These are phyloP conservation scores for Latrodectus hesperus DNA, from an alignment of 2,888 invertebrate genomes.

Conservation along the genomic window DNA sequence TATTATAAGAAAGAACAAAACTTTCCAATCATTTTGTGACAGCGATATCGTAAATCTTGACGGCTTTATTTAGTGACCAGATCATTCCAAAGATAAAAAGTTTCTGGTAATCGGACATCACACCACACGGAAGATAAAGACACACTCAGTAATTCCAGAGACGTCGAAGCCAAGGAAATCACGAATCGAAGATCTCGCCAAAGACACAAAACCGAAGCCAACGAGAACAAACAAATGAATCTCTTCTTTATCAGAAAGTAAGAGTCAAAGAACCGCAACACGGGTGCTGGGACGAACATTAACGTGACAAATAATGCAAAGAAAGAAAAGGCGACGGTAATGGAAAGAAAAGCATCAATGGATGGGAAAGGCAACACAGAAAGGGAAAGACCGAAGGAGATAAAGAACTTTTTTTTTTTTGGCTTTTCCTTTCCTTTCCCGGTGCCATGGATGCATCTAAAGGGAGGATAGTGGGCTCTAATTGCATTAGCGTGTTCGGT, in stretches of 20 bases:
- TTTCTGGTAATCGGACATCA: too few relatives aligned
- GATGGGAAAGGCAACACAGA: constrained; percentile 34
- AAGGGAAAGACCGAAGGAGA: constrained; percentile 35
- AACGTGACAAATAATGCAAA: constrained; percentile 60
- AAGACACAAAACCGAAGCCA: constrained; percentile 1
- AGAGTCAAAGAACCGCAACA: constrained; percentile 25
- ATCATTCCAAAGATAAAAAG: too few relatives aligned
- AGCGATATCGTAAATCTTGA: too few relatives aligned
- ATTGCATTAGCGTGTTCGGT: constrained; percentile 64
- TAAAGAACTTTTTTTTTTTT: constrained; percentile 21
- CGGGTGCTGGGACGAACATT: constrained; percentile 9
- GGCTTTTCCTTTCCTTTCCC: background rate
- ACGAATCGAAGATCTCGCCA: background rate
- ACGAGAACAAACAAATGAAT: constrained; percentile 23
- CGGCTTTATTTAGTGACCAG: too few relatives aligned
- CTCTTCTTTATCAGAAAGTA: constrained; percentile 22
- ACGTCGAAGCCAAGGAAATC: too few relatives aligned
- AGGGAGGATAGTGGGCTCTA: constrained; percentile 25
- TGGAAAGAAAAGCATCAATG: constrained; percentile 58
- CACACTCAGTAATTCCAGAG: too few relatives aligned
- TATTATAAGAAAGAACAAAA: too few relatives aligned
- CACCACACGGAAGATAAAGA: too few relatives aligned
- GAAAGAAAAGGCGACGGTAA: constrained; percentile 62
- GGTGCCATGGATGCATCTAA: constrained; percentile 1
- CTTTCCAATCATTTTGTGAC: too few relatives aligned